Evolutionary conservation across 2,113 vertebrate genomes (phyloP).

Genomic region (Sebastes fasciatus): DNA sequence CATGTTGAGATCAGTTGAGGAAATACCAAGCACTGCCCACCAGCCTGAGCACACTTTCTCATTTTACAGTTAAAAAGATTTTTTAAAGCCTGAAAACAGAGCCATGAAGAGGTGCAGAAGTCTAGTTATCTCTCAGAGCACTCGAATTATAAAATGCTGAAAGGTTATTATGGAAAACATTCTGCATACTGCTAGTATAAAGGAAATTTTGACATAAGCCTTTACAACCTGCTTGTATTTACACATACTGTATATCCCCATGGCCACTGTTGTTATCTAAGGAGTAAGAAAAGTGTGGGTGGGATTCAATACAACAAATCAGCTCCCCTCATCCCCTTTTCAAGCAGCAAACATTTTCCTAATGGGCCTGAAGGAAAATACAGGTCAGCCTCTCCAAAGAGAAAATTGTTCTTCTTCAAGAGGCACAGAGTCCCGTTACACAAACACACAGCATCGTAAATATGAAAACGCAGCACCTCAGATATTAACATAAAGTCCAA

Average conservation of each 20-base stretch:
- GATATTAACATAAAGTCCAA: neutral
- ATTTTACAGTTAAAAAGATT: no score
- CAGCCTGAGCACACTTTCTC: no score
- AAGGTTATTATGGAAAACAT: no score
- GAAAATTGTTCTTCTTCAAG: neutral
- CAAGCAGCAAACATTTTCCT: conserved; percentile 9
- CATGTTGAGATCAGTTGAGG: no score
- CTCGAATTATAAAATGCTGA: no score
- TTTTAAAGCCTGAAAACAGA: no score
- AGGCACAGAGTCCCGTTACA: neutral
- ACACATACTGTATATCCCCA: neutral
- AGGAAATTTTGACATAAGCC: neutral
- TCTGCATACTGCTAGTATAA: neutral
- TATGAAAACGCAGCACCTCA: neutral
- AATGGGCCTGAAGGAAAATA: conserved; percentile 1
- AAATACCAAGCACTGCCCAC: no score
- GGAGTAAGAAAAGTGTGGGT: neutral
- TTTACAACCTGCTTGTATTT: neutral
- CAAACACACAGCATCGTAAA: conserved; percentile 8
- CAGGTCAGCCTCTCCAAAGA: conserved; percentile 1
- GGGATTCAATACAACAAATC: conserved; percentile 4
- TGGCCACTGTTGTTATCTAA: neutral
- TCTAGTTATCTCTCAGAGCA: no score
- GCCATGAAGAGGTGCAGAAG: no score
- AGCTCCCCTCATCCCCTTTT: neutral